Evolutionary conservation across 2,888 invertebrate species (phyloP).

Genomic region (Conops quadrifasciatus): DNA sequence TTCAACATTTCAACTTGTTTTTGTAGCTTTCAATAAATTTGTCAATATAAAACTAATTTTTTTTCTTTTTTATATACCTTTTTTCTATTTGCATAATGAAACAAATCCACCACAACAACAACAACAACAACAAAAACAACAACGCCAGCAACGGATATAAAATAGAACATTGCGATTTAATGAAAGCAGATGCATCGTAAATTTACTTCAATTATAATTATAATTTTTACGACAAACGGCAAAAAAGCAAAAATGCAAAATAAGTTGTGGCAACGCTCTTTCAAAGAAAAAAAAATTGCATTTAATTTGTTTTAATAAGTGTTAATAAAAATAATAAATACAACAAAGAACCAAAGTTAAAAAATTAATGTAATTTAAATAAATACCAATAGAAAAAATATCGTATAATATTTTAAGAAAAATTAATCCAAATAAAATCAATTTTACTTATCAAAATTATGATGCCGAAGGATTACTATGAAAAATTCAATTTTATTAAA

Average conservation of each 20-base stretch:
- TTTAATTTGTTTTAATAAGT: conserved; percentile 1
- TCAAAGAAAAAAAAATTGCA: background rate
- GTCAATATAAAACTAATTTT: conserved; percentile 1
- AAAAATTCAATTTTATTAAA: no score
- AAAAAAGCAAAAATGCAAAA: background rate
- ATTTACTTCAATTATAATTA: conserved; percentile 13
- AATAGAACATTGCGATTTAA: conserved; percentile 60
- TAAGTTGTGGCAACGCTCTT: background rate
- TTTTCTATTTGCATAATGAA: conserved; percentile 5
- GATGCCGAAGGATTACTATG: no score
- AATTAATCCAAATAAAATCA: conserved; percentile 16
- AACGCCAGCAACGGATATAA: conserved; percentile 52
- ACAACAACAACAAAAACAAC: conserved; percentile 14
- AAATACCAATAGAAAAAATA: conserved; percentile 10
- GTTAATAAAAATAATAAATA: conserved; percentile 18
- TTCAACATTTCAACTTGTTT: background rate
- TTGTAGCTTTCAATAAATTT: background rate
- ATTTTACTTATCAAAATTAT: no score
- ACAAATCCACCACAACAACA: background rate
- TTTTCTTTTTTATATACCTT: background rate
- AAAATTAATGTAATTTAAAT: conserved; percentile 21
- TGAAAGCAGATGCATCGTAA: conserved; percentile 8
- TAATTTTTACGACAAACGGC: background rate
- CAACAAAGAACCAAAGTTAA: conserved; percentile 2
- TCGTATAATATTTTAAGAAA: conserved; percentile 31